Evolutionary conservation across 2,888 invertebrate genomes (phyloP), one percentile per base, ranked within the genome.

Genomic region (Dermolepida albohirtum): DNA sequence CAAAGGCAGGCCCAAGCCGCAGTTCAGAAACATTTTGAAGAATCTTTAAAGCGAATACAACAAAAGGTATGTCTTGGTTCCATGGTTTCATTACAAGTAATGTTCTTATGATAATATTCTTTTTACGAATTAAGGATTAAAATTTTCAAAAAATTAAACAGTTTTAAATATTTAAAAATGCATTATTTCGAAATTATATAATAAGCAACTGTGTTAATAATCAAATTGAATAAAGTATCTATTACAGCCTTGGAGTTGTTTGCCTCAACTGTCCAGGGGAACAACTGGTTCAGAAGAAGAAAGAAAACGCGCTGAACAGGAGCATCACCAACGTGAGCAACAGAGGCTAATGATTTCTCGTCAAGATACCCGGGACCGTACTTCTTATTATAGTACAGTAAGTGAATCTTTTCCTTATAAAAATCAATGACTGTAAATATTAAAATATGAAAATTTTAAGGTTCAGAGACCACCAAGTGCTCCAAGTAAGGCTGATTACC

Each of bases 1-100:
- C 82, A 84, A 66, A 73, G 81, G 68, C 76, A 82, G 78, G 88
- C 88, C 65, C 88, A 89, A 75, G 87, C 88, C 77, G 90, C 92
- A 72, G 92, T 96, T 69, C 90, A 94, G 77, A 92, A 94, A 84
- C 96, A 96, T 85, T 96, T 96, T 84, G 93, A 93, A 80, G 94
- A 95, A 85, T 94, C 95, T 72, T 87, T 69, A 14, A 49, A 65
- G 17, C 82, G 82, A 80, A 75, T 75, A 70, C 62, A 66, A 67
- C 68, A 50, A 68, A 72, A 59, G 65, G 70, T 64, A 71, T 66
- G 47, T 65, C 70, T 44, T 69, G 68, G 49, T 27, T 69, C 51
- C 39, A 68, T 29, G 68, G 64, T 41, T 69, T 68, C 29, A 6
- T 5, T 29, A 29, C 6, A 29, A 29, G 29, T 29, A 29, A 29